Evolutionary conservation across 2,113 vertebrate species (phyloP), one percentile per base, ranked within the genome.

Genomic region (Hippocampus zosterae): DNA sequence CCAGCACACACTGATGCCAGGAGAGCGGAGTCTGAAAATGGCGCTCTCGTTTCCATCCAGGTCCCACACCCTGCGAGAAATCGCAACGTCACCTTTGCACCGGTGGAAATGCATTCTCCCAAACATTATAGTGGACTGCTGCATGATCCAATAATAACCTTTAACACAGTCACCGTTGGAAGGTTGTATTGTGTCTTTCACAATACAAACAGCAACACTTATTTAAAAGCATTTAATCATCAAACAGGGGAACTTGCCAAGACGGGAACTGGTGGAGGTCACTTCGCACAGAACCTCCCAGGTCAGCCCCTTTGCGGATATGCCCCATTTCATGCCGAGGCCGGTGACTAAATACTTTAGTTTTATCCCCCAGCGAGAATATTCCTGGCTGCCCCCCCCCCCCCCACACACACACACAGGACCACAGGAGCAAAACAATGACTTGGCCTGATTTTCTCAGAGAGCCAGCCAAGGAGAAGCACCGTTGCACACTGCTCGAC

Each of bases 1-100:
- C 97, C 97, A 99, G 87, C 95, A 96, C 69, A 99, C 95, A 77
- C 94, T 96, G 91, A 98, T 92, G 71, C 97, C 97, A 69, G 97
- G 94, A 68, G 97, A 98, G 70, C 91, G 91, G 52, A 98, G 92
- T 83, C 93, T 91, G 86, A 99, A 94, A 70, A 88, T 89, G 48
- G 91, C 81, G 19, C 88, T 95, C 75, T 96, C 93, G 72, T 91
- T 93, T 71, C 95, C 96, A 65, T 95, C 93, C 86, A 98, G 90
- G 90, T 94, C 95, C 96, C 96, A 99, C 79, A 98, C 87, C 79
- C 97, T 98, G 87, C 53, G 23, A 70, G 66, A 67, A 70, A 73
- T 46, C 8, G 64, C 62, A 65, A 65, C 13, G 5, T n/a, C 19
- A 40, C 11, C 4, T 9, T 12, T 44, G 9, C 11, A 8, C 41